Evolutionary conservation across 2,797 vertebrate species (phyloP).

Genomic region (Yasuhikotakia modesta): DNA sequence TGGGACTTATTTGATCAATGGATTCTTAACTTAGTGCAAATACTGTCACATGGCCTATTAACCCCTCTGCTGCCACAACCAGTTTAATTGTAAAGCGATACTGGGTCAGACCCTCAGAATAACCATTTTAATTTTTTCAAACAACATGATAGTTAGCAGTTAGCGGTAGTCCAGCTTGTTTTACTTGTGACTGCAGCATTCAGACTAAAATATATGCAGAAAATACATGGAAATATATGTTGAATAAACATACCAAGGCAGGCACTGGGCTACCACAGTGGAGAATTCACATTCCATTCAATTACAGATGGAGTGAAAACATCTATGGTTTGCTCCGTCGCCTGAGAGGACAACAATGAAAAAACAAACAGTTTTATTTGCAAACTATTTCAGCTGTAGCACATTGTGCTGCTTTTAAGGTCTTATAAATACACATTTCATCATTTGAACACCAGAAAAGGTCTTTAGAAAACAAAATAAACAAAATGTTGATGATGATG

Average conservation of each 20-base stretch:
- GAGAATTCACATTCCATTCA: conserved; percentile 55
- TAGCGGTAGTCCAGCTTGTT: conserved; percentile 43
- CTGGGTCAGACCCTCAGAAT: too few species aligned
- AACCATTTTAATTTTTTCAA: too few species aligned
- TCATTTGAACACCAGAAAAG: neutral
- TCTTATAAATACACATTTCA: neutral
- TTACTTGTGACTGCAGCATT: conserved; percentile 50
- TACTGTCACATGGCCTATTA: neutral
- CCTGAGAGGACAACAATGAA: conserved; percentile 36
- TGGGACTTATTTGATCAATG: conserved; percentile 2
- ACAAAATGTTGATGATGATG: neutral
- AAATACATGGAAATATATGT: conserved; percentile 72
- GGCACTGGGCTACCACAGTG: conserved; percentile 57
- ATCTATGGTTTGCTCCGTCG: conserved; percentile 47
- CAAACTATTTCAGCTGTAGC: neutral
- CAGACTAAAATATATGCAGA: conserved; percentile 46
- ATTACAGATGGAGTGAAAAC: conserved; percentile 57
- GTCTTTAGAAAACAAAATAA: neutral
- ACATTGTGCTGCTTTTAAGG: neutral
- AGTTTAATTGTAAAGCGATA: conserved; percentile 48
- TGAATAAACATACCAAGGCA: conserved; percentile 55
- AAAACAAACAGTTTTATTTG: conserved; percentile 16
- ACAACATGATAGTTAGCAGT: neutral
- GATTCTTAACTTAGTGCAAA: neutral
- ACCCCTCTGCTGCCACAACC: conserved; percentile 34